Base-by-base conservation (phyloP, 1,140 invertebrate genomes). In the Microplitis demolitor region DNA sequence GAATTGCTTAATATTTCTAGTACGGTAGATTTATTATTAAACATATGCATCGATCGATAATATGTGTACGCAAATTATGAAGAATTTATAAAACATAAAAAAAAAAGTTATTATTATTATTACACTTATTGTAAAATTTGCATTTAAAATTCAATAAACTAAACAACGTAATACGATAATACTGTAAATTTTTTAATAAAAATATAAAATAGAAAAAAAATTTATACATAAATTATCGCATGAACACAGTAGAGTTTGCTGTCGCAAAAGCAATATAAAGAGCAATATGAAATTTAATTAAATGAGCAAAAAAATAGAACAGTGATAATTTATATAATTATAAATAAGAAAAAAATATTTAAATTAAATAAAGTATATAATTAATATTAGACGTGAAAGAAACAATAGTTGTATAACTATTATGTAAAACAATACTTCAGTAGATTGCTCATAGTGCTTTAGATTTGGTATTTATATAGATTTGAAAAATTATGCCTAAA, bases 211-310 rank as follows among this genome's bases (percentile, higher is more conserved):
- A 8, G 71, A 54, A 64, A 71, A 74, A 14, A 74, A 66, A 33
- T 75, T 72, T 68, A 78, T 61, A 71, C 61, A 73, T 74, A 53
- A 72, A 60, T 66, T 51, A 58, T 80, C 83, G 83, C 83, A 84
- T 85, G 84, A 83, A 71, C 82, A 79, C 77, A 81, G 85, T 85
- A 80, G 79, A 80, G 83, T 82, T 79, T 80, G 82, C 79, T 80
- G 79, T 76, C 79, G 71, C 74, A 72, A 79, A 81, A 84, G 83
- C 83, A 85, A 87, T 85, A 85, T 79, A 82, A 86, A 84, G 79
- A 86, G 82, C 83, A 86, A 85, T 84, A 86, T 86, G 84, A 76
- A 72, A 75, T 80, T 45, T 83, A 79, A 14, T 6, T 31, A 62
- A 70, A 73, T 35, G n/a, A 73, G 13, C 60, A 76, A 71, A 83